These are phyloP conservation scores for Tridacna gigas DNA, from an alignment of 2,888 invertebrate genomes.

Conservation along the genomic window DNA sequence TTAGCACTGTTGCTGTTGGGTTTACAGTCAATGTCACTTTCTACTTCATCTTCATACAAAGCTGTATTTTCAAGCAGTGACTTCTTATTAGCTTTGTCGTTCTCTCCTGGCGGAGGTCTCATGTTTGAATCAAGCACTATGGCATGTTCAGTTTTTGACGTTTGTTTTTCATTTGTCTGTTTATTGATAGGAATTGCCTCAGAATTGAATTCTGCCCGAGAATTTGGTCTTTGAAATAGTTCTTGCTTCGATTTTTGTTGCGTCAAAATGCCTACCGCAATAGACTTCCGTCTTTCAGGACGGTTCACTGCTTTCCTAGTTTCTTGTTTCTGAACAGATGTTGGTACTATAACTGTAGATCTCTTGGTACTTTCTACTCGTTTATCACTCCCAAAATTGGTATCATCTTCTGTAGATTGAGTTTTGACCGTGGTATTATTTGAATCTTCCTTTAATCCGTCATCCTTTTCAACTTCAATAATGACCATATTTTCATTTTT, in stretches of 20 bases:
- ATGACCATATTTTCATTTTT: background rate
- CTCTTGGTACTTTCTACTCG: background rate
- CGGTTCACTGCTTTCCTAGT: background rate
- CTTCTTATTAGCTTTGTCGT: background rate
- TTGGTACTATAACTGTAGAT: background rate
- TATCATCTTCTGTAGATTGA: no score
- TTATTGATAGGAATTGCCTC: background rate
- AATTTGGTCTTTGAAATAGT: background rate
- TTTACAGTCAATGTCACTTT: background rate
- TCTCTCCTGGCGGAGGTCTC: background rate
- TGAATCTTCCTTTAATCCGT: background rate
- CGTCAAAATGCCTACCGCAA: background rate
- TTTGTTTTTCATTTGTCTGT: background rate
- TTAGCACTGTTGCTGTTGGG: no score
- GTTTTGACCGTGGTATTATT: background rate
- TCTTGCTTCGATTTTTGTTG: background rate
- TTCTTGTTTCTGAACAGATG: background rate
- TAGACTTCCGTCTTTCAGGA: background rate
- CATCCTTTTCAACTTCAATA: background rate
- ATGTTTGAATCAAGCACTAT: background rate
- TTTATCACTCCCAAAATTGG: background rate
- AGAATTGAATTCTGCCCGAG: background rate
- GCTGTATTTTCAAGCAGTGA: background rate
- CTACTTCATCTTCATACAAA: background rate
- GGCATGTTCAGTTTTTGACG: background rate